These are phyloP conservation scores for Tetrao urogallus DNA, from an alignment of 2,113 vertebrate genomes.

Conservation along the genomic window DNA sequence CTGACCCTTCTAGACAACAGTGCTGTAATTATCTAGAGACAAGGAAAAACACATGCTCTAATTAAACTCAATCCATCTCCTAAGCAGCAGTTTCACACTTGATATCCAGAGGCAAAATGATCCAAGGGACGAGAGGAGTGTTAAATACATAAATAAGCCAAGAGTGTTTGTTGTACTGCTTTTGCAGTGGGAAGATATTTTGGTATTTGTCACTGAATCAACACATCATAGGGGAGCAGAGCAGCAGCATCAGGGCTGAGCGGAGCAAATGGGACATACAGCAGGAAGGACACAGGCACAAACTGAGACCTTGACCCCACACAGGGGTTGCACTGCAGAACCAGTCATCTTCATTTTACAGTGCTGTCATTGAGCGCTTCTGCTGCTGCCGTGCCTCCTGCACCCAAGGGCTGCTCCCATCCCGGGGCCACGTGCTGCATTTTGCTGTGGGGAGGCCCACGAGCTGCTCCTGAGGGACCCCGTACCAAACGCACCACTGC, in stretches of 20 bases:
- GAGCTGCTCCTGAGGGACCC: background rate
- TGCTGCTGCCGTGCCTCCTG: background rate
- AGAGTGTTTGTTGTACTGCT: background rate
- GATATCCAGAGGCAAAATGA: background rate
- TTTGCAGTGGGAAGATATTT: background rate
- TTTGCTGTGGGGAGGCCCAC: background rate
- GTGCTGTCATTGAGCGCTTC: background rate
- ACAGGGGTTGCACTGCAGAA: too few species aligned
- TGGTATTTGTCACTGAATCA: background rate
- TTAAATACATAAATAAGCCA: background rate
- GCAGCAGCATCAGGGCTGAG: background rate
- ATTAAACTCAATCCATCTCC: background rate
- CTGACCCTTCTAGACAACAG: background rate
- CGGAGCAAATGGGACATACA: background rate
- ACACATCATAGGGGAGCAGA: background rate
- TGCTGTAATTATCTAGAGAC: background rate
- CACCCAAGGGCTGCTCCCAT: background rate
- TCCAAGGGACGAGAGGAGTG: background rate
- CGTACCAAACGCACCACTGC: background rate
- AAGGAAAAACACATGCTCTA: background rate
- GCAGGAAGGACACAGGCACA: background rate
- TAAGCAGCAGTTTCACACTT: background rate
- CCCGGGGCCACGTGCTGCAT: background rate
- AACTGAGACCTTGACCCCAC: background rate
- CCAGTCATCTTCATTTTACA: rapidly evolving